phyloP scores from a whole-genome alignment of 1,140 invertebrate genomes.

The Gonioctena quinquepunctata region DNA sequence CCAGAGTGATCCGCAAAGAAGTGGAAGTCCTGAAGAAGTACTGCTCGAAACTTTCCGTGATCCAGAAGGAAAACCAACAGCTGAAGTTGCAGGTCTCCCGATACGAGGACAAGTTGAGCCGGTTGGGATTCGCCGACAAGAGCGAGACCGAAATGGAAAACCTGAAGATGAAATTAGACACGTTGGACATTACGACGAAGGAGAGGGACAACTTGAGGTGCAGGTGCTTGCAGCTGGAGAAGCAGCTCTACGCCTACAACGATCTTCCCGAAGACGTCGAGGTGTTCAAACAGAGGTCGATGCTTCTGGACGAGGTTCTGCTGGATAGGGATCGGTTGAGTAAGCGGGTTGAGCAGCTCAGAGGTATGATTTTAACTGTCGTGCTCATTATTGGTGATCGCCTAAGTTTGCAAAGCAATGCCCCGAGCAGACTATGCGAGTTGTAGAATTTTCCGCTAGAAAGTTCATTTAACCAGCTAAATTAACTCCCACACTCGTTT shows the following conservation, averaged over 20 bases:
- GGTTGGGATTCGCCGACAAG: neutral
- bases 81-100: slow-evolving; percentile 25
- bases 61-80: slow-evolving; percentile 41
- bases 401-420: no score
- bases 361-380: no score
- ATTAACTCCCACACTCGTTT: no score
- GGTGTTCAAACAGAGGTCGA: slow-evolving; percentile 30
- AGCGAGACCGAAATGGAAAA: neutral
- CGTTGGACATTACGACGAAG: slow-evolving; percentile 30
- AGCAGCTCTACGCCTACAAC: slow-evolving; percentile 29
- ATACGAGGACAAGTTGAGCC: slow-evolving; percentile 7
- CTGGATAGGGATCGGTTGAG: slow-evolving; percentile 30
- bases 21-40: slow-evolving; percentile 42
- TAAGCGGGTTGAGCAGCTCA: slow-evolving; percentile 34
- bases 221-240: slow-evolving; percentile 35
- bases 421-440: no score
- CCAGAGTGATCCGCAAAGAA: slow-evolving; percentile 40
- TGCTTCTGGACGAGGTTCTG: slow-evolving; percentile 32
- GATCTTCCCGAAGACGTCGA: slow-evolving; percentile 39
- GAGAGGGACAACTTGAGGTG: slow-evolving; percentile 36
- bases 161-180: slow-evolving; percentile 27
- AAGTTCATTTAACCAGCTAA: no score
- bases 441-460: no score
- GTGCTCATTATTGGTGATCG: no score
- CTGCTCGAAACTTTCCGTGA: slow-evolving; percentile 38